Evolutionary conservation across 2,797 vertebrate species (phyloP), one percentile per base, ranked within the genome.

Genomic region (Liparis tanakae): DNA sequence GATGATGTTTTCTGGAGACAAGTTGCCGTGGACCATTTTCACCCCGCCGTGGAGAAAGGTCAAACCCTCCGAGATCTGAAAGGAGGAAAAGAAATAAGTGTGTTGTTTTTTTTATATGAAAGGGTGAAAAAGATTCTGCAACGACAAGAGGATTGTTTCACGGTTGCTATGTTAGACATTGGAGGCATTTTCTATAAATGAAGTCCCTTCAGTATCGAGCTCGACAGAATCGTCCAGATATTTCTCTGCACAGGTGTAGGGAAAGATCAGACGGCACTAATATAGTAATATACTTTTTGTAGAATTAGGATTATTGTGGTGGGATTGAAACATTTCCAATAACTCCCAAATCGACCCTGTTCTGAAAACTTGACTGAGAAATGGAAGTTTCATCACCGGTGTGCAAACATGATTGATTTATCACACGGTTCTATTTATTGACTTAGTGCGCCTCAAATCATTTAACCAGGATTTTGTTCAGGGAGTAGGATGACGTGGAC

Each of bases 21-120:
- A 89, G 90, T 99, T 99, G 59, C 97, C 96, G 79, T 99, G 98
- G 76, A 99, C 95, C 98, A 99, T 99, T 94, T 99, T 99, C 33
- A 99, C 98, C 67, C 98, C 97, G 60, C 95, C 96, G 90, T 99
- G 98, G 75, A 99, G 95, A 92, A 99, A 99, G 13, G 97, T 96
- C 72, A 99, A 91, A 53, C 98, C 98, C 94, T 99, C 98, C 18
- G 97, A 98, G 83, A 98, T 96, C 98, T 99, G 59, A 37, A 20
- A 67, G 54, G 60, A 53, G 6, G 30, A 33, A 56, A 5, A 0
- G 51, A 48, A 34, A 57, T 39, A 5, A 59, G 39, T 7, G 33
- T 20, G 30, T 34, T n/a, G n/a, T n/a, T n/a, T n/a, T n/a, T 53
- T 36, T 43, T 10, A 12, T 7, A 15, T 15, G 36, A 30, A 25